Conservation (phyloP, 1,140 invertebrate species). For the Acromyrmex charruanus region DNA sequence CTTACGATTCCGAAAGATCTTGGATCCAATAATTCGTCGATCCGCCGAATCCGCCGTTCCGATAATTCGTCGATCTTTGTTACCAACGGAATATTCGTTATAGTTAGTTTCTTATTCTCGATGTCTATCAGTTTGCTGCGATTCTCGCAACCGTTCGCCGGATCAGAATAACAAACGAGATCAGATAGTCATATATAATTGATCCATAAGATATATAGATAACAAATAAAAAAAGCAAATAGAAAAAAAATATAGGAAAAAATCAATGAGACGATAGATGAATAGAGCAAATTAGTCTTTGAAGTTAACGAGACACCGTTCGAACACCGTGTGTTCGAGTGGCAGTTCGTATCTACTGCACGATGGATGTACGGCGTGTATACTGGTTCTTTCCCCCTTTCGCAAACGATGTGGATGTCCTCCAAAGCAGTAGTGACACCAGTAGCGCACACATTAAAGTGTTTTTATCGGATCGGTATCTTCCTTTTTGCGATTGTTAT, state of each 20-base stretch:
- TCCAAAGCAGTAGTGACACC: not conserved
- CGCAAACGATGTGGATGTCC: conserved; percentile 32
- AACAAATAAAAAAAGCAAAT: too few relatives aligned
- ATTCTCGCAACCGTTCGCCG: not conserved
- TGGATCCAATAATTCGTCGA: not conserved
- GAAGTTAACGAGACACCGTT: conserved; percentile 31
- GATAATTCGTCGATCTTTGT: not conserved
- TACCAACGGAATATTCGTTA: not conserved
- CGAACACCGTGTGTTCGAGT: conserved; percentile 7
- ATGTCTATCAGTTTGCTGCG: not conserved
- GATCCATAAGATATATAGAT: not conserved
- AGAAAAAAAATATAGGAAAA: not conserved
- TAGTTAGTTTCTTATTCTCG: not conserved
- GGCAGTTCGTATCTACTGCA: not conserved
- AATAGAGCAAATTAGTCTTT: not conserved
- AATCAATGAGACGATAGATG: too few relatives aligned
- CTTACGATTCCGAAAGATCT: not conserved
- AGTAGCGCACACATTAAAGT: not conserved
- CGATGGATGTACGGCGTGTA: not conserved
- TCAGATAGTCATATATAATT: not conserved
- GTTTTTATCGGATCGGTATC: not conserved
- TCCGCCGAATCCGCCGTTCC: not conserved
- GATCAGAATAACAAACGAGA: not conserved
- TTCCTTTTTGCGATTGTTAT: not conserved
- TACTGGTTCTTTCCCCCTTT: conserved; percentile 24